Percentiles rank a stretch among this genome's conserved stretches.
phyloP scores from a whole-genome alignment of 2,113 vertebrate genomes.

The Miniopterus natalensis region DNA sequence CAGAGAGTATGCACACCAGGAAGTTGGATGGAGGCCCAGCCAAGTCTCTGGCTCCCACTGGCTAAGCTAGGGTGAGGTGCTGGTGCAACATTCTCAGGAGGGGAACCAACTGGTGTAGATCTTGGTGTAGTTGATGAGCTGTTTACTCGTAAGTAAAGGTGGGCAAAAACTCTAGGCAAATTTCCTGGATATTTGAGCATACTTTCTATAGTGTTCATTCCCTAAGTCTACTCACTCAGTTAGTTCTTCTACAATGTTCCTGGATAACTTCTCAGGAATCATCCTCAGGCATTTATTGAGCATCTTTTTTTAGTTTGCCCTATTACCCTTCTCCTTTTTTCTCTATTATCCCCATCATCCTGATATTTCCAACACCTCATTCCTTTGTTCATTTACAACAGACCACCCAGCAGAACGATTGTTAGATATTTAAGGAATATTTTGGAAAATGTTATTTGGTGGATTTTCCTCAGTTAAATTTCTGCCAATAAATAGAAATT shows the following conservation, averaged over 20 bases:
- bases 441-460: neutral
- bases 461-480: conserved; percentile 7
- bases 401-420: neutral
- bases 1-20: neutral
- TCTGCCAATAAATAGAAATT: neutral
- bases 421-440: neutral
- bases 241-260: neutral
- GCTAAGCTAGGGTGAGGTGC: neutral
- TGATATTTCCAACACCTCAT: neutral
- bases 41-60: neutral
- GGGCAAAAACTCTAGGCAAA: neutral
- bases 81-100: neutral
- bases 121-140: neutral
- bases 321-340: neutral
- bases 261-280: neutral
- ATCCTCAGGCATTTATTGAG: neutral
- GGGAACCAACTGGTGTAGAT: neutral
- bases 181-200: neutral
- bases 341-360: neutral
- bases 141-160: neutral
- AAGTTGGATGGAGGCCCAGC: neutral
- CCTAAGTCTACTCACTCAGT: neutral
- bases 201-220: neutral
- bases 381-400: neutral
- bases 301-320: neutral